A percentile compares a stretch with the other conserved stretches of the same genome.
Evolutionary conservation across 2,113 vertebrate species (phyloP).

Genomic region (Petrocephalus microphthalmus): DNA sequence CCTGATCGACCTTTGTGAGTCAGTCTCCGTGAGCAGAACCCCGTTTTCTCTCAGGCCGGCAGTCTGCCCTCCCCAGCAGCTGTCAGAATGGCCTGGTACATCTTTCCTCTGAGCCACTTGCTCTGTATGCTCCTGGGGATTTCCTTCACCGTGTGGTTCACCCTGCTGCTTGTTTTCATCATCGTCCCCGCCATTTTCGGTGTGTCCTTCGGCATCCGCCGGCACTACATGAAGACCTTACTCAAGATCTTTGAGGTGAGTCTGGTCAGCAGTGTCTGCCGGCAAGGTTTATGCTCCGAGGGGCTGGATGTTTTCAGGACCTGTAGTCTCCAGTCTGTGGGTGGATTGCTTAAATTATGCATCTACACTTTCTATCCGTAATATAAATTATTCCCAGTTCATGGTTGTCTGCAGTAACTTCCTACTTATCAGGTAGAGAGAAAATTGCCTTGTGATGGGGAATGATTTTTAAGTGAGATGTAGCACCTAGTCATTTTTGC

Average conservation of each 20-base stretch:
- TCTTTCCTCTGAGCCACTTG: constrained; percentile 67
- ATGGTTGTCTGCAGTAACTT: background rate
- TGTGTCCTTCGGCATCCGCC: constrained; percentile 79
- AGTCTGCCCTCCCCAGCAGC: background rate
- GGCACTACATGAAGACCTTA: constrained; percentile 81
- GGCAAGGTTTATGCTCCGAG: background rate
- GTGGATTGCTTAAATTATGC: background rate
- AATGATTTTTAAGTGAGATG: background rate
- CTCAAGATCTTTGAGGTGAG: constrained; percentile 81
- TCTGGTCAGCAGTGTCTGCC: background rate
- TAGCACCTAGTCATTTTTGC: background rate
- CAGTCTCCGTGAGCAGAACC: background rate
- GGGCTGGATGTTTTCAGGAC: background rate
- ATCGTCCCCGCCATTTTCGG: constrained; percentile 83
- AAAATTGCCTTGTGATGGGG: background rate
- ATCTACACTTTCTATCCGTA: background rate
- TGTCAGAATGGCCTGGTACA: constrained; percentile 46
- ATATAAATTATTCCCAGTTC: background rate
- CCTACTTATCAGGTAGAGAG: background rate
- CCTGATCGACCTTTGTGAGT: background rate
- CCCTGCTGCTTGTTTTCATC: constrained; percentile 78
- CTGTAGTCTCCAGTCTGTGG: background rate
- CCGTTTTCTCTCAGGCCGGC: background rate
- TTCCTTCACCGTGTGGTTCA: constrained; percentile 77
- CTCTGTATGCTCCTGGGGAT: constrained; percentile 77